Percentiles rank a stretch among this genome's conserved stretches.
These are phyloP conservation scores for Panthera uncia DNA, from an alignment of 2,113 vertebrate species.

Conservation along the genomic window DNA sequence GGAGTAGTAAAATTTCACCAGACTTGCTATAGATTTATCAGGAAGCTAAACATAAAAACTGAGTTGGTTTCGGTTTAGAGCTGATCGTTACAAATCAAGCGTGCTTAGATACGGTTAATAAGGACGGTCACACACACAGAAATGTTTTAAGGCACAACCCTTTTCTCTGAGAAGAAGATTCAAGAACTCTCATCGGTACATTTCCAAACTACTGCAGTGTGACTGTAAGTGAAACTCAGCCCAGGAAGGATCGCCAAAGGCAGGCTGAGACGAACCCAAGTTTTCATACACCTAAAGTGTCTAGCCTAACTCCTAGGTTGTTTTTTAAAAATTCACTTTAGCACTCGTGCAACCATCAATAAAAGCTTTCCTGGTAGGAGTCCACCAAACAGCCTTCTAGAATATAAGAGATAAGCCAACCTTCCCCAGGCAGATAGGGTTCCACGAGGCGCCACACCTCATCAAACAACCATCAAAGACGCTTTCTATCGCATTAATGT, in stretches of 20 bases:
- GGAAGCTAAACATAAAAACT: constrained; percentile 90
- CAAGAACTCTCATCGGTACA: neutral
- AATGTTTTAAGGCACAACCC: neutral
- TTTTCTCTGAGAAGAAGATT: neutral
- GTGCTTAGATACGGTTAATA: neutral
- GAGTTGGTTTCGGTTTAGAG: neutral
- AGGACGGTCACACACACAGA: neutral
- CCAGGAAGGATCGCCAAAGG: neutral
- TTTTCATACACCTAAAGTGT: neutral
- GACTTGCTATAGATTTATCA: constrained; percentile 96
- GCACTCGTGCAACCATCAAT: neutral
- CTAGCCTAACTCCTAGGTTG: neutral
- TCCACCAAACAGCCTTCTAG: neutral
- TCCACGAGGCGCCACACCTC: fast-evolving
- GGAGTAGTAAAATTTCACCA: constrained; percentile 98
- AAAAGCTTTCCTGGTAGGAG: neutral
- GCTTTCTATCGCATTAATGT: neutral
- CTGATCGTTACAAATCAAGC: neutral
- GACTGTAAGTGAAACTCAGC: neutral
- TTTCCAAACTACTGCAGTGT: neutral
- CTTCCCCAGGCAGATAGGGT: neutral
- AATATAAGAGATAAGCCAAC: neutral
- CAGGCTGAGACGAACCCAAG: neutral
- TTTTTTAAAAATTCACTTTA: neutral
- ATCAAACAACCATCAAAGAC: neutral